phyloP scores from a whole-genome alignment of 2,113 vertebrate species.

The Nycticorax nycticorax region DNA sequence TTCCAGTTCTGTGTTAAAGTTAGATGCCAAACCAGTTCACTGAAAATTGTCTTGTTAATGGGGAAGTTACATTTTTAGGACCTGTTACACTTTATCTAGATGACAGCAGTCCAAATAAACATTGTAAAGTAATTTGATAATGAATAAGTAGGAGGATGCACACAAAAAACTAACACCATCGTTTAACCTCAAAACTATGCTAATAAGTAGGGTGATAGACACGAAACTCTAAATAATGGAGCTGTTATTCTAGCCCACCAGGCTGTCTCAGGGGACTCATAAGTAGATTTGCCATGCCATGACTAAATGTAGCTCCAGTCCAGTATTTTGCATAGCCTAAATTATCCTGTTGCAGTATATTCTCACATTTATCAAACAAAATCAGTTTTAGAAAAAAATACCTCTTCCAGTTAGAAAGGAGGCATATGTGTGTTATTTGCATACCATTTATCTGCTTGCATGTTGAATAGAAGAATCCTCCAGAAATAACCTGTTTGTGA shows the following conservation, averaged over 20 bases:
- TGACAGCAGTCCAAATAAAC: slow-evolving; percentile 51
- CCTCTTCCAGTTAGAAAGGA: slow-evolving; percentile 32
- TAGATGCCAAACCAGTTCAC: not conserved
- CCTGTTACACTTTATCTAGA: slow-evolving; percentile 2
- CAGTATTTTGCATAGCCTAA: slow-evolving; percentile 6
- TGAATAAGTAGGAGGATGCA: slow-evolving; percentile 45
- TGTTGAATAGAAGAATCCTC: not conserved
- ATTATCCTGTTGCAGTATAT: slow-evolving; percentile 40
- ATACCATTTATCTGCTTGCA: slow-evolving; percentile 2
- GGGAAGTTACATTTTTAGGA: slow-evolving; percentile 28
- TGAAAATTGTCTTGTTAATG: not conserved
- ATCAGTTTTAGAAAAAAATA: slow-evolving; percentile 40
- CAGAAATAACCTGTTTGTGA: slow-evolving; percentile 14
- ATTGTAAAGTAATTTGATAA: slow-evolving; percentile 58
- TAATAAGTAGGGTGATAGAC: slow-evolving; percentile 57
- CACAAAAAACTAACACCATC: slow-evolving; percentile 46
- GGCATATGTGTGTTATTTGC: not conserved
- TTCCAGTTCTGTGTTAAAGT: not conserved
- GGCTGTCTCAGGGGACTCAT: slow-evolving; percentile 46
- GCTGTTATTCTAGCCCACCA: slow-evolving; percentile 60
- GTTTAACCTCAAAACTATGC: slow-evolving; percentile 69
- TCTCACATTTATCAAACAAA: slow-evolving; percentile 46
- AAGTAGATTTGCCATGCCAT: slow-evolving; percentile 35
- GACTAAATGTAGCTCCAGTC: slow-evolving; percentile 28
- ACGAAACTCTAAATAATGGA: slow-evolving; percentile 47